Evolutionary conservation across 2,888 invertebrate species (phyloP), one percentile per base, ranked within the genome.

Genomic region (Pollenia griseotomentosa): DNA sequence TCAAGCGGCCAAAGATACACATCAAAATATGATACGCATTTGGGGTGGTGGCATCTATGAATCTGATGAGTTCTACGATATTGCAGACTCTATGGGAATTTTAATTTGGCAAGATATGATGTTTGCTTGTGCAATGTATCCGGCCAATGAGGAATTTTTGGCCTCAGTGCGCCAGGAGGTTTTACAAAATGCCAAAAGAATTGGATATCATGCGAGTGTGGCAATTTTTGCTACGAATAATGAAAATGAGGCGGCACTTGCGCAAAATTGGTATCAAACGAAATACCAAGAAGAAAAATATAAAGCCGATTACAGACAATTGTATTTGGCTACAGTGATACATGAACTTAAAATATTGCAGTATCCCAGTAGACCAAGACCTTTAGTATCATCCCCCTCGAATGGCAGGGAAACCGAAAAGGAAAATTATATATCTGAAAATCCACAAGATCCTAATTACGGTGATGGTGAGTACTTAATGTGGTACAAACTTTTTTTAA

Each of bases 31-130:
- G 96, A 93, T 99, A 14, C 95, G 99, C n/a, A 97, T 99, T 1
- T 99, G 99, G 99, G 99, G 99, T 42, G 99, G 99, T n/a, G 99
- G 99, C 0, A 94, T 98, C 0, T 99, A 99, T 91, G 99, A 99
- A 92, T 96, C 96, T 0, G 97, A 99, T 89, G 95, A 95, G 82
- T 99, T 99, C 93, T 99, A 99, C 92, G 94, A 96, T 88, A 92
- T 96, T 51, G 97, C 98, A 79, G 99, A 99, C 92, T 95, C 96
- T 91, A 94, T 97, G 71, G 99, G 99, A 1, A 96, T 99, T 66
- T 94, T 99, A 90, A 96, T 99, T 79, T 99, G 99, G 99, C 99
- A 99, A 93, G 99, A 99, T 93, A 96, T 99, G 91, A 97, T 99
- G 96, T 99, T 99, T 92, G 99, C 99, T 0, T 99, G 98, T 92